A percentile compares a stretch with the other conserved stretches of the same genome.
Conservation (phyloP, 2,113 vertebrate genomes). For the Lepus europaeus region DNA sequence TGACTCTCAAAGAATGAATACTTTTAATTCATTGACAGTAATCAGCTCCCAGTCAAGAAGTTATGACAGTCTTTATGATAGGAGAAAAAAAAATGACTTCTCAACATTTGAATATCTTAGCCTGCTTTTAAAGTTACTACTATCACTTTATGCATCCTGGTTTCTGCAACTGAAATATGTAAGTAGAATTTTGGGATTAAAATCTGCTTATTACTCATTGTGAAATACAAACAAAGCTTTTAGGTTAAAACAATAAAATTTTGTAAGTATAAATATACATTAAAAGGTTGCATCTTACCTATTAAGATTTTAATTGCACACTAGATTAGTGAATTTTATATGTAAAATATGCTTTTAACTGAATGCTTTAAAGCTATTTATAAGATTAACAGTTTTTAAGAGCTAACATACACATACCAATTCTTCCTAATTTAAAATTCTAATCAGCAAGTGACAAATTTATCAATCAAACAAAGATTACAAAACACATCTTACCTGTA, state of each 20-base stretch:
- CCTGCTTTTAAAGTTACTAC: background rate
- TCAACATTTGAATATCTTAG: slow-evolving; percentile 43
- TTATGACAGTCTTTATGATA: background rate
- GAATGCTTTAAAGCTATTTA: background rate
- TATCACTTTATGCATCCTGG: background rate
- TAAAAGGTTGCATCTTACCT: slow-evolving; percentile 36
- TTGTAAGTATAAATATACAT: background rate
- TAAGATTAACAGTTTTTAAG: slow-evolving; percentile 44
- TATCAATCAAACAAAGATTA: background rate
- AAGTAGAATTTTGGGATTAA: slow-evolving; percentile 44
- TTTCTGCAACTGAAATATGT: slow-evolving; percentile 42
- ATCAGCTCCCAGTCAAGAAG: background rate
- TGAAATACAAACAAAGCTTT: slow-evolving; percentile 56
- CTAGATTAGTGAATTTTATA: slow-evolving; percentile 16
- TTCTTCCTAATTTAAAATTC: slow-evolving; percentile 46
- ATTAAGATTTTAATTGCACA: slow-evolving; percentile 2
- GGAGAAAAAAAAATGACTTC: background rate
- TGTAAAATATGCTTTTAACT: slow-evolving; percentile 30
- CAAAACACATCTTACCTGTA: slow-evolving; percentile 91
- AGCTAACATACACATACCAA: background rate
- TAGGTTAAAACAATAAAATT: slow-evolving; percentile 41
- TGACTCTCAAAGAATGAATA: slow-evolving; percentile 17
- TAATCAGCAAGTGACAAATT: slow-evolving; percentile 47
- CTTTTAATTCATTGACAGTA: background rate
- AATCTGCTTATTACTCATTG: slow-evolving; percentile 35